Base-by-base conservation (phyloP, 2,113 vertebrate genomes). In the Bubo blakistoni region DNA sequence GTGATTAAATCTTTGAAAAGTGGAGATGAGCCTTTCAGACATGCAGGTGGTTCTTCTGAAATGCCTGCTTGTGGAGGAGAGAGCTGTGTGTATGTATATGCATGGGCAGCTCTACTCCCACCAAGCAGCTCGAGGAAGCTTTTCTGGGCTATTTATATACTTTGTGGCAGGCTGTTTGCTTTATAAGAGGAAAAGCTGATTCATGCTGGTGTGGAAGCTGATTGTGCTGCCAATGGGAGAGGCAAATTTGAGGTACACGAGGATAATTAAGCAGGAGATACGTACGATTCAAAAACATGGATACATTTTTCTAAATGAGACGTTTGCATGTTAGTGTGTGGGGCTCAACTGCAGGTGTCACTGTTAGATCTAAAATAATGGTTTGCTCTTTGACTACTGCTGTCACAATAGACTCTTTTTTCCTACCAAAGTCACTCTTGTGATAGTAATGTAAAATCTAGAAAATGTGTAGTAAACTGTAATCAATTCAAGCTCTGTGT, bases 261-360 rank as follows among this genome's bases (percentile, higher is more conserved):
- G 82, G 81, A 58, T 94, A 94, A 97, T 91, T 36, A 80, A 94
- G 88, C 86, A 52, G 84, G 59, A 74, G 88, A 55, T 69, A 22
- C 1, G 47, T 7, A 8, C 16, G 62, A 87, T 49, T 92, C 62
- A 10, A 38, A 92, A 22, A 8, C 44, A 26, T 2, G 29, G 49
- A 22, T 52, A 0, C 22, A 6, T 66, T 52, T 86, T 92, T 54
- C n/a, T 4, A 1, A 29, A 42, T 7, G 81, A 62, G 72, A 6
- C 10, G 62, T 24, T 36, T 2, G 67, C 13, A 1, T n/a, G 91
- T 74, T 71, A 65, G 26, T 98, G 96, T 9, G 69, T 8, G 32
- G 4, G 42, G 80, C 65, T 94, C 90, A 74, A 91, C 98, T 98
- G 98, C 97, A 98, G 98, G 97, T 98, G 98, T 98, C 98, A 98